Evolutionary conservation across 2,797 vertebrate species (phyloP).

Genomic region (Sylvilagus floridanus): DNA sequence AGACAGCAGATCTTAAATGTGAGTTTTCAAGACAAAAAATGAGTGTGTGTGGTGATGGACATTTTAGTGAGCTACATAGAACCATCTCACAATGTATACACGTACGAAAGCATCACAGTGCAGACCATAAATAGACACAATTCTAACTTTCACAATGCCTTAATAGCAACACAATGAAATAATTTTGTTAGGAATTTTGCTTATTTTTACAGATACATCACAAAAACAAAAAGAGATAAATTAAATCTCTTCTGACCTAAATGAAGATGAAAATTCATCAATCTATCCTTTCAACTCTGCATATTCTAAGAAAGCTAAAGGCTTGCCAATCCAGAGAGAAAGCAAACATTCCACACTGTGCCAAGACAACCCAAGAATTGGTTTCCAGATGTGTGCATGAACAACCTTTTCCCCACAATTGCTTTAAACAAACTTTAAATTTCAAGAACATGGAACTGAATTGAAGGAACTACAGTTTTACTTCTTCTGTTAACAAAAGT

Average conservation of each 20-base stretch:
- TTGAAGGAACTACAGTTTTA: background rate
- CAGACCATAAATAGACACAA: background rate
- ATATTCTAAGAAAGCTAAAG: constrained; percentile 22
- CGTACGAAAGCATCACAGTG: too few species aligned
- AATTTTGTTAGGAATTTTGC: background rate
- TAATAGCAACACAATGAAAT: background rate
- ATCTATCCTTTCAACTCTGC: background rate
- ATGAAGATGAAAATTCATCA: background rate
- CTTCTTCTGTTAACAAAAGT: background rate
- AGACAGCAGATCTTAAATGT: background rate
- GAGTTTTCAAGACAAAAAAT: background rate
- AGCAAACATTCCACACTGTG: background rate
- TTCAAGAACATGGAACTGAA: background rate
- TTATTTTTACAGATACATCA: background rate
- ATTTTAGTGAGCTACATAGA: background rate
- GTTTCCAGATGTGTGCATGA: background rate
- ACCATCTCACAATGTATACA: background rate
- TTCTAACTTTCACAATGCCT: background rate
- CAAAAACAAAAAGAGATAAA: constrained; percentile 10
- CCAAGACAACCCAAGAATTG: background rate
- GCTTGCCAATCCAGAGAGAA: background rate
- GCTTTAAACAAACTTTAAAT: background rate
- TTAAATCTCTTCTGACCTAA: constrained; percentile 17
- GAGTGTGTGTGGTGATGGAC: background rate
- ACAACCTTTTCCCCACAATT: background rate